Evolutionary conservation across 2,888 invertebrate species (phyloP).

Genomic region (Meganola albula): DNA sequence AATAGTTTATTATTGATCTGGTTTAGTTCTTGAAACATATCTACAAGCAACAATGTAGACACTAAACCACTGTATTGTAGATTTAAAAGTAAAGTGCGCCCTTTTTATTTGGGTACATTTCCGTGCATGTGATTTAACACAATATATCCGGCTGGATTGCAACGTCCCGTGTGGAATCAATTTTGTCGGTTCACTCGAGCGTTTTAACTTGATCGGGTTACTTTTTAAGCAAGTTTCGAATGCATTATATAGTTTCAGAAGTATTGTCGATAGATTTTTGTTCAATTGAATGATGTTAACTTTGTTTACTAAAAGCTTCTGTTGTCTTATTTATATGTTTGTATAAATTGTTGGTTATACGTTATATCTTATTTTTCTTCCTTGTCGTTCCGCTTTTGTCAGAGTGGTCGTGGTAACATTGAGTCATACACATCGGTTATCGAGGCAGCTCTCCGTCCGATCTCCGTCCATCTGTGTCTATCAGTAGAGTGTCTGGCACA

Average conservation of each 20-base stretch:
- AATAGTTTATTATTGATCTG: not conserved
- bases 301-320: too few species aligned
- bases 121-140: conserved; percentile 30
- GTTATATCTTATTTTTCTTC: too few species aligned
- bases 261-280: conserved; percentile 7
- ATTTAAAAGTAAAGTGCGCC: conserved; percentile 16
- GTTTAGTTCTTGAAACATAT: not conserved
- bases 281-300: too few species aligned
- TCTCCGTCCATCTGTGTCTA: too few species aligned
- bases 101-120: conserved; percentile 25
- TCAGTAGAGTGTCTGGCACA: too few species aligned
- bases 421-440: too few species aligned
- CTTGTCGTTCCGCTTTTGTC: too few species aligned
- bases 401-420: too few species aligned
- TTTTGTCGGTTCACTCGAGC: conserved; percentile 30
- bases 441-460: too few species aligned
- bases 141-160: conserved; percentile 28
- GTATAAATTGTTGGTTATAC: too few species aligned
- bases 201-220: conserved; percentile 31
- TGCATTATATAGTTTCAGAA: conserved; percentile 17
- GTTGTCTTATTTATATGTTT: too few species aligned
- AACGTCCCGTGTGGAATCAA: conserved; percentile 31
- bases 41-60: not conserved
- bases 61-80: conserved; percentile 11
- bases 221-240: conserved; percentile 20